phyloP scores from a whole-genome alignment of 2,113 vertebrate genomes.

The Aramus guarauna region DNA sequence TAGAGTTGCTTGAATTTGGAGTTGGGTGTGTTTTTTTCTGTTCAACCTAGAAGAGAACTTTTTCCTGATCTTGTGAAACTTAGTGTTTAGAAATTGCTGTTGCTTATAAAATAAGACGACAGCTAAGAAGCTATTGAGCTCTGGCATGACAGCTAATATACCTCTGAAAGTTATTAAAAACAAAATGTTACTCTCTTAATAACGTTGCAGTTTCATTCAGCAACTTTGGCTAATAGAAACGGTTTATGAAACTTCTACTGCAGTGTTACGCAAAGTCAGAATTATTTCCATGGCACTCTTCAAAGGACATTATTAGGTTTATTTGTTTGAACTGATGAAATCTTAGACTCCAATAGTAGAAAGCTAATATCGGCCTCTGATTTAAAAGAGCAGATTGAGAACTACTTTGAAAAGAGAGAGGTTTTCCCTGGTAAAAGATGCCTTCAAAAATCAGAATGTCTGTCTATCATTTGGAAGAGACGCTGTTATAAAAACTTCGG shows the following conservation, averaged over 20 bases:
- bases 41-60: not conserved
- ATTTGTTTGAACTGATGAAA: slow-evolving; percentile 30
- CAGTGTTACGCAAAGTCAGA: not conserved
- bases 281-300: slow-evolving; percentile 6
- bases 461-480: not conserved
- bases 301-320: not conserved
- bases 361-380: not conserved
- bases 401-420: not conserved
- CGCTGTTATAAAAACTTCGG: not conserved
- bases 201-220: not conserved
- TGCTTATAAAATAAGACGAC: not conserved
- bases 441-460: not conserved
- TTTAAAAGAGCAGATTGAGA: slow-evolving; percentile 4
- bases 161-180: slow-evolving; percentile 18
- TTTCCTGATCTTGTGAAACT: not conserved
- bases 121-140: not conserved
- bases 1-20: not conserved
- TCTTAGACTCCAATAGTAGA: not conserved
- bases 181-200: not conserved
- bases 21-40: not conserved
- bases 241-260: slow-evolving; percentile 8
- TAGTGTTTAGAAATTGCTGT: not conserved
- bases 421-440: not conserved
- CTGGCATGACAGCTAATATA: slow-evolving; percentile 14
- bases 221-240: not conserved